Evolutionary conservation across 1,140 invertebrate species (phyloP).

Genomic region (Notospermus geniculatus): DNA sequence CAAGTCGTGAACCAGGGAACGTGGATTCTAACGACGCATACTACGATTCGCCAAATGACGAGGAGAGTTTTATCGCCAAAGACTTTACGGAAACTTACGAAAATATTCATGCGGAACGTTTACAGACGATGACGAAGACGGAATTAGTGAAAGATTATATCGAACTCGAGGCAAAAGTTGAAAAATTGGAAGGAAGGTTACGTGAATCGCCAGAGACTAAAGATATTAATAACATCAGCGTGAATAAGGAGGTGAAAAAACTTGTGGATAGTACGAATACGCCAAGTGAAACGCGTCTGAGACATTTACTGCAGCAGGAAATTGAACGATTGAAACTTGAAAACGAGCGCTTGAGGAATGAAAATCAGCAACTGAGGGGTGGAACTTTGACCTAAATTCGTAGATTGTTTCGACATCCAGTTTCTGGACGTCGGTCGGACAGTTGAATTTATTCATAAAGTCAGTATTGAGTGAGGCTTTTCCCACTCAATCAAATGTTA

Average conservation of each 20-base stretch:
- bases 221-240: not conserved
- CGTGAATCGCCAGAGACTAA: slow-evolving; percentile 25
- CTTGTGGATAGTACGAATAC: not conserved
- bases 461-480: too few species aligned
- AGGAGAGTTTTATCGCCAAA: slow-evolving; percentile 84
- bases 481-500: too few species aligned
- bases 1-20: slow-evolving; percentile 21
- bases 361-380: not conserved
- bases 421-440: too few species aligned
- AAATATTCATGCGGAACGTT: slow-evolving; percentile 78
- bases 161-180: slow-evolving; percentile 76
- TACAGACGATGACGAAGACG: slow-evolving; percentile 76
- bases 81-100: slow-evolving; percentile 92
- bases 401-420: too few species aligned
- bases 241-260: not conserved
- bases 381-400: too few species aligned
- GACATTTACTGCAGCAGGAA: not conserved
- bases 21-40: slow-evolving; percentile 66
- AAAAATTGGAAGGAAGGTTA: slow-evolving; percentile 66
- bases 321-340: slow-evolving; percentile 4
- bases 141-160: slow-evolving; percentile 86
- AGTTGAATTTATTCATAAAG: too few species aligned
- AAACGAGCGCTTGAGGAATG: not conserved
- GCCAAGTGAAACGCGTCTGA: not conserved
- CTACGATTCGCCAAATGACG: slow-evolving; percentile 77